These are phyloP conservation scores for Leptopilina clavipes DNA, from an alignment of 1,140 invertebrate species.

Conservation along the genomic window DNA sequence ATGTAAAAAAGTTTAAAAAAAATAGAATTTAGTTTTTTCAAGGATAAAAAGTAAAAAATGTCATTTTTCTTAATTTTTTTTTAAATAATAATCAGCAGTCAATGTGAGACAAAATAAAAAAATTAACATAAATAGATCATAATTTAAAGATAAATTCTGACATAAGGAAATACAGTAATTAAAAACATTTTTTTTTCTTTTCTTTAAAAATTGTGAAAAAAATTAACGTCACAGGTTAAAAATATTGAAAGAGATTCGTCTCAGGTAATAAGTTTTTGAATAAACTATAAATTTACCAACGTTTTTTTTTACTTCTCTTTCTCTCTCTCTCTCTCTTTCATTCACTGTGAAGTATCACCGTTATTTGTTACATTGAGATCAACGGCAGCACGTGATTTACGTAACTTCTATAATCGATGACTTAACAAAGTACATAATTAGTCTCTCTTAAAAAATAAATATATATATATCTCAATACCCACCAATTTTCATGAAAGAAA, in stretches of 20 bases:
- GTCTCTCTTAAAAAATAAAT: neutral
- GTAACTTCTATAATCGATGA: constrained; percentile 28
- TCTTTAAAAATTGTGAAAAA: neutral
- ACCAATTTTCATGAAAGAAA: neutral
- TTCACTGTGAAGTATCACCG: constrained; percentile 1
- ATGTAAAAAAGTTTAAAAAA: too few species aligned
- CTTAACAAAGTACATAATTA: constrained; percentile 24
- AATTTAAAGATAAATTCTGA: neutral
- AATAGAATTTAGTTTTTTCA: too few species aligned
- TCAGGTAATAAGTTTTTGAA: constrained; percentile 13
- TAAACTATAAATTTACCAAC: neutral
- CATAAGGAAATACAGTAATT: too few species aligned
- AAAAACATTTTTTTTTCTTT: too few species aligned
- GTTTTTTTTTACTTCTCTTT: neutral
- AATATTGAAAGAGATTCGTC: constrained; percentile 28
- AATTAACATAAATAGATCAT: too few species aligned
- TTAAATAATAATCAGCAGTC: too few species aligned
- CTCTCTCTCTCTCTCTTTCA: too few species aligned
- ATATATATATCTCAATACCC: neutral
- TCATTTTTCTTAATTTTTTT: too few species aligned
- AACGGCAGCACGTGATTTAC: constrained; percentile 21
- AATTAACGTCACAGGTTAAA: neutral
- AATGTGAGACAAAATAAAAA: too few species aligned
- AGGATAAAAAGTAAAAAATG: too few species aligned
- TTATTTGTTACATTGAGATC: constrained; percentile 27